phyloP scores from a whole-genome alignment of 2,797 vertebrate species.

The Eospalax fontanierii region DNA sequence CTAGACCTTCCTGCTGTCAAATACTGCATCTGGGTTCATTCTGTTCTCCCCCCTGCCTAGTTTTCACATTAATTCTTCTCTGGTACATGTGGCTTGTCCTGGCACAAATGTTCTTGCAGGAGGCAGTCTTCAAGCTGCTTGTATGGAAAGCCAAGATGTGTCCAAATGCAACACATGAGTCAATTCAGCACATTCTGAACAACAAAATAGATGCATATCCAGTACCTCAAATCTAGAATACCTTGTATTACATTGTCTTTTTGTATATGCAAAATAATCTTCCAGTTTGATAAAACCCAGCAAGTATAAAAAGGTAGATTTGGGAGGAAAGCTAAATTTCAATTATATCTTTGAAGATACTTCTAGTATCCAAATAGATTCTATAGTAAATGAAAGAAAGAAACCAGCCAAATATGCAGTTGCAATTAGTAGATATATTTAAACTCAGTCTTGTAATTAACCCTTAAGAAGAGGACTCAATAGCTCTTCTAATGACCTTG shows the following conservation, averaged over 20 bases:
- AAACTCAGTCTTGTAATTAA: slow-evolving; percentile 75
- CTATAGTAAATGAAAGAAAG: slow-evolving; percentile 67
- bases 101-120: not conserved
- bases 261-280: not conserved
- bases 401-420: slow-evolving; percentile 54
- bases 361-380: slow-evolving; percentile 30
- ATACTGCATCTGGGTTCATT: not conserved
- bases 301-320: slow-evolving; percentile 6
- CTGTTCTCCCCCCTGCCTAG: not conserved
- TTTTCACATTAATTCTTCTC: not conserved
- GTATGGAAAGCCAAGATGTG: not conserved
- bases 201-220: not conserved
- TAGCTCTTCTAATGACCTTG: slow-evolving; percentile 69
- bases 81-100: not conserved
- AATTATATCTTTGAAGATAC: slow-evolving; percentile 60
- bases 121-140: not conserved
- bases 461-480: slow-evolving; percentile 68
- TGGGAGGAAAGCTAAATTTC: slow-evolving; percentile 67
- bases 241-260: not conserved
- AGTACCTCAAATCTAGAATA: not conserved
- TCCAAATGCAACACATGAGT: not conserved
- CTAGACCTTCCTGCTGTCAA: not conserved
- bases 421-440: slow-evolving; percentile 75
- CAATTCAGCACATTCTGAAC: not conserved
- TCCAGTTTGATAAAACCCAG: not conserved